Base-by-base conservation (phyloP, 2,797 vertebrate genomes). In the Champsocephalus gunnari region DNA sequence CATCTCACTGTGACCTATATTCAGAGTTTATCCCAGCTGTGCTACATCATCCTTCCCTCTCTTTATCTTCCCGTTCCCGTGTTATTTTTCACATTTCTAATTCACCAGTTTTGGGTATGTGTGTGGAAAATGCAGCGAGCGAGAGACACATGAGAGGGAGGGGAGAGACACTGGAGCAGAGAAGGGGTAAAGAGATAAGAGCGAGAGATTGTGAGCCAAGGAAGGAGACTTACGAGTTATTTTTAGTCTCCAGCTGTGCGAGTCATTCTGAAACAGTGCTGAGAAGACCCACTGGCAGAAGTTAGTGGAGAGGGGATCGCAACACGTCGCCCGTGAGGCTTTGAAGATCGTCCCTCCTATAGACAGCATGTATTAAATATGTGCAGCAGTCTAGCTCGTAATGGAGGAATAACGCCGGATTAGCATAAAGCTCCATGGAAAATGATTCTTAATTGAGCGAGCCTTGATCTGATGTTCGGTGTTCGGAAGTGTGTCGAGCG, bases 221-320 rank as follows among this genome's bases (percentile, higher is more conserved):
- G 82, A 86, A 80, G 77, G 80, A 86, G 83, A 87, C 73, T 88
- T 81, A 77, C 8, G 24, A 66, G 85, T 88, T 93, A 93, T 93
- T 92, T 93, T 88, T 94, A 93, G 92, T 86, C 80, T 74, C 88
- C 89, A 92, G 92, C 90, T 93, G 88, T 82, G 89, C 92, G 92
- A 94, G 90, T 93, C 92, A 93, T 71, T 87, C 80, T 77, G 83
- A 83, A 86, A 82, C 80, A 67, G 81, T 66, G 78, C 41, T 38
- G 75, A 81, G 82, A 77, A 82, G 87, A 85, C 58, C 79, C 79
- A 66, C 61, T 72, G 73, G 73, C 80, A 51, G 73, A 86, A 50
- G 66, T 67, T 57, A 62, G 66, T 0, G 41, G 51, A 65, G 55
- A 49, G 43, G 28, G 70, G 70, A 77, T 8, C 55, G 82, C 65